These are phyloP conservation scores for Pectinophora gossypiella DNA, from an alignment of 1,140 invertebrate genomes.

Conservation along the genomic window DNA sequence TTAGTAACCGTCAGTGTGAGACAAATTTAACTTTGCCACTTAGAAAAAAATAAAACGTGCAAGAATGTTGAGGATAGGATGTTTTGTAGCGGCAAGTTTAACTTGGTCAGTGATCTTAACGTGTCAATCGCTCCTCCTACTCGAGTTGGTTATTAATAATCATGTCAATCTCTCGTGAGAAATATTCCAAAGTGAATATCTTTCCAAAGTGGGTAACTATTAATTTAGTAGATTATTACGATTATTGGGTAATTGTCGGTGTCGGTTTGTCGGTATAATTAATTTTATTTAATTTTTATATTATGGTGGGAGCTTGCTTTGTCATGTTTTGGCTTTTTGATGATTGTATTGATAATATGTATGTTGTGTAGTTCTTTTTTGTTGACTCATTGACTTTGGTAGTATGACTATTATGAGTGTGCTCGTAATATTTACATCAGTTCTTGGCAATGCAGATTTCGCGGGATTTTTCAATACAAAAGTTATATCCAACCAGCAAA, in stretches of 20 bases:
- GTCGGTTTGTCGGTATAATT: constrained; percentile 55
- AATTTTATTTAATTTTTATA: constrained; percentile 52
- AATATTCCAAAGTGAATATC: constrained; percentile 47
- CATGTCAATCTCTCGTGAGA: constrained; percentile 63
- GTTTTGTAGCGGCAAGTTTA: neutral
- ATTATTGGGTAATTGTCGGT: constrained; percentile 61
- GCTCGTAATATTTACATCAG: no score
- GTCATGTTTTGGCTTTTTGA: constrained; percentile 29
- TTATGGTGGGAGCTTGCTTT: constrained; percentile 47
- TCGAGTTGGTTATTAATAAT: constrained; percentile 56
- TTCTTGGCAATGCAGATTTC: no score
- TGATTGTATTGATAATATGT: neutral
- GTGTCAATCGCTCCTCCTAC: constrained; percentile 61
- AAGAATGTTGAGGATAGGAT: neutral
- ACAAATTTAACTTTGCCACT: no score
- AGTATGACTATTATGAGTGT: no score
- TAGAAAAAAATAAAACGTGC: neutral
- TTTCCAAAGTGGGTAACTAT: constrained; percentile 41
- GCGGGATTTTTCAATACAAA: no score
- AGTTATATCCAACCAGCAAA: no score
- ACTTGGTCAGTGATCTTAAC: constrained; percentile 42
- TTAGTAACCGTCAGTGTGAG: no score
- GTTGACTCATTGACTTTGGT: no score
- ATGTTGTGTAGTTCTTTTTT: no score
- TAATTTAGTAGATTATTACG: constrained; percentile 51